Percentiles rank a stretch among this genome's conserved stretches.
Evolutionary conservation across 2,797 vertebrate genomes (phyloP).

Genomic region (Babyrousa celebensis): DNA sequence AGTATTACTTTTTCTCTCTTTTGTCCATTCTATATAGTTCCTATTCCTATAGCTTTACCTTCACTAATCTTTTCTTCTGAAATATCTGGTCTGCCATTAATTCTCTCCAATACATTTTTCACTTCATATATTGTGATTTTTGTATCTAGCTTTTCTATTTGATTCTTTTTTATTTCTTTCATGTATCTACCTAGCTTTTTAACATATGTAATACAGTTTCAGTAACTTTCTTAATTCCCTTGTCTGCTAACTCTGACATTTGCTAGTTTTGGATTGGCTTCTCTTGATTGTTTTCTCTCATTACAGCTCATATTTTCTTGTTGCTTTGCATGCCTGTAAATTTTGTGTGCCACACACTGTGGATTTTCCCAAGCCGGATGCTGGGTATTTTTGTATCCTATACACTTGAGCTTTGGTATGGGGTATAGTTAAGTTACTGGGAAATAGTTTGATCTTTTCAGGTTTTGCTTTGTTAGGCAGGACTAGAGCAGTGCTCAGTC

Average conservation of each 20-base stretch:
- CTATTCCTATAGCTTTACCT: background rate
- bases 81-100: background rate
- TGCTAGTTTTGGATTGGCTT: background rate
- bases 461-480: constrained; percentile 12
- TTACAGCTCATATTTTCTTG: background rate
- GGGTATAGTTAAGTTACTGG: background rate
- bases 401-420: constrained; percentile 21
- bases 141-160: background rate
- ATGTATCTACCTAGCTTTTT: constrained; percentile 3
- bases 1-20: background rate
- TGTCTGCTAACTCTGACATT: constrained; percentile 14
- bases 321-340: background rate
- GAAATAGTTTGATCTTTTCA: constrained; percentile 21
- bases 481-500: background rate
- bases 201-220: background rate
- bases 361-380: background rate
- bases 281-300: background rate
- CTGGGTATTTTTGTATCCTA: constrained; percentile 15
- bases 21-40: background rate
- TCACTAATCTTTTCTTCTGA: constrained; percentile 47
- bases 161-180: background rate
- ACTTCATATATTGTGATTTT: background rate
- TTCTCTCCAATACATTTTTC: constrained; percentile 10
- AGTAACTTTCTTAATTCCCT: constrained; percentile 26
- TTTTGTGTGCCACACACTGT: background rate